phyloP scores from a whole-genome alignment of 2,888 invertebrate species.

The Elysia crispata region DNA sequence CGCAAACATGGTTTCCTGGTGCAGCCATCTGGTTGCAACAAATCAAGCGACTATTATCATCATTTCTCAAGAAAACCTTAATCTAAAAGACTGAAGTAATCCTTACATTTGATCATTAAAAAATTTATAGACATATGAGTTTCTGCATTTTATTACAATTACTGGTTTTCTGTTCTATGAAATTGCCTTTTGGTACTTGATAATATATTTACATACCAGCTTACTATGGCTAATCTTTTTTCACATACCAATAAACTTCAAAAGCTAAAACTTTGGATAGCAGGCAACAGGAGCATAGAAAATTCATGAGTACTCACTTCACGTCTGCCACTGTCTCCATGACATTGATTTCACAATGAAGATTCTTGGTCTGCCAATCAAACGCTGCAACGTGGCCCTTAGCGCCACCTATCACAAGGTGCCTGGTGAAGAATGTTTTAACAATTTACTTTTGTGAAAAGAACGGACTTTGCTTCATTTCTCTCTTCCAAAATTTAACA shows the following conservation, averaged over 20 bases:
- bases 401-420: slow-evolving; percentile 81
- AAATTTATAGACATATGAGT: slow-evolving; percentile 1
- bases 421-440: slow-evolving; percentile 53
- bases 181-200: too few relatives aligned
- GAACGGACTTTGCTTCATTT: too few relatives aligned
- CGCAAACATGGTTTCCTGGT: slow-evolving; percentile 97
- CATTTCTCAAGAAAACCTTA: not conserved
- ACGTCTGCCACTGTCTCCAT: slow-evolving; percentile 97
- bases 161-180: too few relatives aligned
- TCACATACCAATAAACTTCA: too few relatives aligned
- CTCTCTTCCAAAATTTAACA: too few relatives aligned
- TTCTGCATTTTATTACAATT: too few relatives aligned
- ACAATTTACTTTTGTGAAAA: too few relatives aligned
- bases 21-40: slow-evolving; percentile 79
- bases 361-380: slow-evolving; percentile 97
- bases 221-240: too few relatives aligned
- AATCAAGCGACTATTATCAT: not conserved
- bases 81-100: not conserved
- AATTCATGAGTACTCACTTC: slow-evolving; percentile 80
- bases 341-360: slow-evolving; percentile 96
- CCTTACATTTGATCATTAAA: not conserved
- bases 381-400: slow-evolving; percentile 96
- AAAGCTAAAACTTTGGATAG: too few relatives aligned
- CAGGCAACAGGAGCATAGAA: not conserved
- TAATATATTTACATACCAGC: too few relatives aligned